A percentile compares a stretch with the other conserved stretches of the same genome.
These are phyloP conservation scores for Falco biarmicus DNA, from an alignment of 2,797 vertebrate genomes.

Conservation along the genomic window DNA sequence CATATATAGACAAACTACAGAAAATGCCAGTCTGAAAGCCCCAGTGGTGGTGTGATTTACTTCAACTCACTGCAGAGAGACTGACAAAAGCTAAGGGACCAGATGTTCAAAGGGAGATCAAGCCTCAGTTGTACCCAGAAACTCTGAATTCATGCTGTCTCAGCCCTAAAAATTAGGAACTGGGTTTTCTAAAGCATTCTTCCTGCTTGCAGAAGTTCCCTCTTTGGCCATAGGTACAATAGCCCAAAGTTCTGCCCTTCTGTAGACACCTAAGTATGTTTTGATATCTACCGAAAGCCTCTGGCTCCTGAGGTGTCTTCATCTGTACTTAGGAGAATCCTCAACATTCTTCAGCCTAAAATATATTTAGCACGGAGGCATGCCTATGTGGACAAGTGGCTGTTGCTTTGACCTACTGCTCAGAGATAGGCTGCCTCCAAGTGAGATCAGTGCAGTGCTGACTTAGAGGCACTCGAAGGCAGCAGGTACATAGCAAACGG, in stretches of 20 bases:
- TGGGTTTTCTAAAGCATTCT: not conserved
- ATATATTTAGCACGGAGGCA: not conserved
- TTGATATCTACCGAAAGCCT: not conserved
- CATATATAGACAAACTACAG: not conserved
- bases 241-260: not conserved
- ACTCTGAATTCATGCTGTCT: not conserved
- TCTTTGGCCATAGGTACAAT: not conserved
- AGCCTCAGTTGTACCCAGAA: not conserved
- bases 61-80: not conserved
- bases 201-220: not conserved
- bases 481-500: not conserved
- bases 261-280: not conserved
- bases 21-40: not conserved
- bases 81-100: not conserved
- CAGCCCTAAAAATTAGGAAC: not conserved
- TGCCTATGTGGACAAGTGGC: not conserved
- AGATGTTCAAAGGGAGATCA: not conserved
- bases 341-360: not conserved
- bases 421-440: not conserved
- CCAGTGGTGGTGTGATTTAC: not conserved
- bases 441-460: not conserved
- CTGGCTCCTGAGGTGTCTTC: not conserved
- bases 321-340: not conserved
- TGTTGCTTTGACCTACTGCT: not conserved
- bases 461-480: not conserved